Conservation (phyloP, 2,797 vertebrate species). For the Acestrorhynchus altus region DNA sequence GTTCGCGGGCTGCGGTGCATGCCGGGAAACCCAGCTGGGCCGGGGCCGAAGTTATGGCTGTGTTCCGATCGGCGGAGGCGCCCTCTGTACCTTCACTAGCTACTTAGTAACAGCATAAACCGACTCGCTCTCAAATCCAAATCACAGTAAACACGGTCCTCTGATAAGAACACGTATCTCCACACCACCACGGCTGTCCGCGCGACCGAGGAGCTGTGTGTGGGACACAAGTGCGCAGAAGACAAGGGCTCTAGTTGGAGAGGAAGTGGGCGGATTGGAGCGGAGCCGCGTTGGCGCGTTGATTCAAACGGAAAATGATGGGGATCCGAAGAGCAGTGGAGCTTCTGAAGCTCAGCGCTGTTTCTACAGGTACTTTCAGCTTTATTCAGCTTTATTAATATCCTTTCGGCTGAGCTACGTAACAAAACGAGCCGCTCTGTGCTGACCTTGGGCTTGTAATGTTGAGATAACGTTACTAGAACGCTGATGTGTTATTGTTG, state of each 20-base stretch:
- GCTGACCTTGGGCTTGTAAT: no score
- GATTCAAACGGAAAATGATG: constrained; percentile 75
- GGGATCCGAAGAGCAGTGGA: constrained; percentile 67
- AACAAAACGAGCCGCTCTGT: no score
- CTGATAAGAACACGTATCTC: background rate
- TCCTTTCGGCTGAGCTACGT: no score
- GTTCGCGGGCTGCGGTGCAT: constrained; percentile 39
- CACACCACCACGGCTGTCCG: background rate
- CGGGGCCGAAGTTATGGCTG: background rate
- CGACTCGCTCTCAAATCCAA: no score
- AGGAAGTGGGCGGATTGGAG: background rate
- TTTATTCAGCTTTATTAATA: no score
- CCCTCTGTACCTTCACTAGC: background rate
- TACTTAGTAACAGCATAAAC: no score
- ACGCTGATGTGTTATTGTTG: no score
- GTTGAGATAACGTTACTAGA: no score
- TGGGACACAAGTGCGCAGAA: background rate
- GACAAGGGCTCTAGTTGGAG: background rate
- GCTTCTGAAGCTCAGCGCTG: constrained; percentile 65
- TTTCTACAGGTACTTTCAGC: constrained; percentile 69
- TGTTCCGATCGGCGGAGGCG: background rate
- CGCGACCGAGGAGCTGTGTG: background rate
- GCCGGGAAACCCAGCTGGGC: constrained; percentile 12
- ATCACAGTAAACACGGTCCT: background rate
- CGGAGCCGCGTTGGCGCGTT: constrained; percentile 65